These are phyloP conservation scores for Ferrisia virgata DNA, from an alignment of 2,888 invertebrate genomes.

Conservation along the genomic window DNA sequence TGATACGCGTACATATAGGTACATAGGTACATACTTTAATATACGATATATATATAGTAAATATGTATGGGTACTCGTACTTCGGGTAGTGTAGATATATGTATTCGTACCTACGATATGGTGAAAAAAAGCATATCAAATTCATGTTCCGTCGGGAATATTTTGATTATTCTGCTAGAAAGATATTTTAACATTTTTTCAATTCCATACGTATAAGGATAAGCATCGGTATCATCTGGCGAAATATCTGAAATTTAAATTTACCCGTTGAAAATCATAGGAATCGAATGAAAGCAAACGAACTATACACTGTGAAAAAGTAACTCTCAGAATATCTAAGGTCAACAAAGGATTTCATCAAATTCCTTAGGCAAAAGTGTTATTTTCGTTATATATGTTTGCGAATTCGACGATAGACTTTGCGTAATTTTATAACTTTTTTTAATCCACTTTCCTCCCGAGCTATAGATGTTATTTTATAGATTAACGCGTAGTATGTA, in stretches of 20 bases:
- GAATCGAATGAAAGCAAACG: constrained; percentile 18
- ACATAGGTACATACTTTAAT: too few relatives aligned
- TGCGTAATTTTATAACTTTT: neutral
- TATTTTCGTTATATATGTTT: neutral
- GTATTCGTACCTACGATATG: neutral
- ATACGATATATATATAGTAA: too few relatives aligned
- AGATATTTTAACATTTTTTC: constrained; percentile 30
- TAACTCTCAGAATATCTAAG: constrained; percentile 9
- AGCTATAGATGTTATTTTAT: neutral
- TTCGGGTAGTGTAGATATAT: neutral
- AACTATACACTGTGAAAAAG: neutral
- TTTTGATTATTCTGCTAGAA: constrained; percentile 10
- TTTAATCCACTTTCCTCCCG: neutral
- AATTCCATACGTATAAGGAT: neutral
- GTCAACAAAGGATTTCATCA: constrained; percentile 31
- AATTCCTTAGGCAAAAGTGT: constrained; percentile 7
- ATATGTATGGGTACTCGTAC: neutral
- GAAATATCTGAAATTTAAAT: constrained; percentile 25
- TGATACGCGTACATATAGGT: too few relatives aligned
- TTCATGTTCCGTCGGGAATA: constrained; percentile 24
- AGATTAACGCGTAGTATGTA: neutral
- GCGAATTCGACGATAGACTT: neutral
- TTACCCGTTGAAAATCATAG: neutral
- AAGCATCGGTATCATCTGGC: constrained; percentile 17
- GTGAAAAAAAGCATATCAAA: constrained; percentile 13